Evolutionary conservation across 2,797 vertebrate genomes (phyloP).

Genomic region (Protonibea diacanthus): DNA sequence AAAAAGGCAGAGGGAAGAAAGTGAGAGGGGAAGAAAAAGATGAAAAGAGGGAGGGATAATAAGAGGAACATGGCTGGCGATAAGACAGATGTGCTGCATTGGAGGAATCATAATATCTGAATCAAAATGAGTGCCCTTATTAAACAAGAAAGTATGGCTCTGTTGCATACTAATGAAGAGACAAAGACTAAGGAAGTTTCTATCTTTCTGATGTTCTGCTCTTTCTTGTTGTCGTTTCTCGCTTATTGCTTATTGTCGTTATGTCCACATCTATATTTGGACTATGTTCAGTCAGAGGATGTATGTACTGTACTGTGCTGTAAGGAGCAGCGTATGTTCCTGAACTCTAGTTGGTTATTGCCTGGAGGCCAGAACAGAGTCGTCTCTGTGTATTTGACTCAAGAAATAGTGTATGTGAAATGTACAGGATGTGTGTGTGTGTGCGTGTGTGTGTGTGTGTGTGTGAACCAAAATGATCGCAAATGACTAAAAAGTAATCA

Average conservation of each 20-base stretch:
- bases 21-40: background rate
- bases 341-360: constrained; percentile 25
- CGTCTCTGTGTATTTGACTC: constrained; percentile 30
- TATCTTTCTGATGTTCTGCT: constrained; percentile 1
- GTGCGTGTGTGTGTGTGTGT: background rate
- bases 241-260: constrained; percentile 13
- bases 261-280: constrained; percentile 46
- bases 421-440: constrained; percentile 21
- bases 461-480: background rate
- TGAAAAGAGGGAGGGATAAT: constrained; percentile 15
- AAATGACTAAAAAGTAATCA: constrained; percentile 14
- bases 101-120: constrained; percentile 24
- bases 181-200: background rate
- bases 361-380: constrained; percentile 34
- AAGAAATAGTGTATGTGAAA: constrained; percentile 36
- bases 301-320: background rate
- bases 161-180: constrained; percentile 24
- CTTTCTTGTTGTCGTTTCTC: background rate
- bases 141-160: constrained; percentile 14
- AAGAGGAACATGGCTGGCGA: constrained; percentile 26
- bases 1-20: constrained; percentile 16
- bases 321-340: background rate
- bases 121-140: constrained; percentile 29
- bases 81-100: constrained; percentile 31
- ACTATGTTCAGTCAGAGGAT: constrained; percentile 22